Conservation (phyloP, 2,113 vertebrate genomes). For the Acrocephalus kingi region DNA sequence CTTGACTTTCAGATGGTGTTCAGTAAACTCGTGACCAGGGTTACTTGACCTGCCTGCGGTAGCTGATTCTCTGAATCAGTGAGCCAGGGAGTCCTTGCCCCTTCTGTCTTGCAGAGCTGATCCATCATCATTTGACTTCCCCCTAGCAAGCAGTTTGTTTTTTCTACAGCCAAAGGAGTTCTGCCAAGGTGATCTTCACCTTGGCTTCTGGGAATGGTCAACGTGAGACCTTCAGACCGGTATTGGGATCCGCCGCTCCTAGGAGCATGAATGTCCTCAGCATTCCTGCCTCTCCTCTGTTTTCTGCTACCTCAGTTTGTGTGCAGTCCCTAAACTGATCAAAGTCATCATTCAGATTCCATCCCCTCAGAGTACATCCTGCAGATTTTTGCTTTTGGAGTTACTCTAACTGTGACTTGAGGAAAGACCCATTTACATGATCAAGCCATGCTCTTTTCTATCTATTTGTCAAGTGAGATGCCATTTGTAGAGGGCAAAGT, state of each 20-base stretch:
- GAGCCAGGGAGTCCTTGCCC: not conserved
- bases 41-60: not conserved
- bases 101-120: not conserved
- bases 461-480: not conserved
- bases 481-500: not conserved
- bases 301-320: not conserved
- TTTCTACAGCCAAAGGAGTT: not conserved
- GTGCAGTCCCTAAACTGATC: not conserved
- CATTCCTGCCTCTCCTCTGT: not conserved
- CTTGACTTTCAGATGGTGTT: not conserved
- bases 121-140: not conserved
- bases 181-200: not conserved
- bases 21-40: not conserved
- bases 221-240: rapidly evolving
- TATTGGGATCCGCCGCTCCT: not conserved
- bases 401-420: not conserved
- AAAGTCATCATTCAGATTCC: not conserved
- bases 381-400: not conserved
- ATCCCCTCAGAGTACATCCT: not conserved
- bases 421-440: not conserved
- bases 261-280: not conserved
- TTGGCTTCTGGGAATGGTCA: not conserved
- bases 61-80: not conserved
- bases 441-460: not conserved
- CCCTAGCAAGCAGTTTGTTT: not conserved